Conservation (phyloP, 2,797 vertebrate genomes). For the Spinibarbus caldwelli region DNA sequence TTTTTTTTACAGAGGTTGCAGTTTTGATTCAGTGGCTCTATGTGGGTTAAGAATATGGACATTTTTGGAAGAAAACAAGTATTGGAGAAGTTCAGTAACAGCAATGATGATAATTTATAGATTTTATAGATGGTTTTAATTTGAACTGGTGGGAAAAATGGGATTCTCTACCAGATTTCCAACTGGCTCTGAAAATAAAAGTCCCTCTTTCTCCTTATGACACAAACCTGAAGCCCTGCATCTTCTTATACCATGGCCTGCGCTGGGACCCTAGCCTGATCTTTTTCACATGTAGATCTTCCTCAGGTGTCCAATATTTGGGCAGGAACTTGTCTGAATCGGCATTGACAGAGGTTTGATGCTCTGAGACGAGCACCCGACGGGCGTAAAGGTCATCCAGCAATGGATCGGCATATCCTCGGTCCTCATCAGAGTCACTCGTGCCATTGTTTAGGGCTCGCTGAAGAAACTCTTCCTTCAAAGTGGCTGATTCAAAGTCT, state of each 20-base stretch:
- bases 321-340: slow-evolving; percentile 86
- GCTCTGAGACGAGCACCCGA: slow-evolving; percentile 65
- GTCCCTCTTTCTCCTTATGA: not conserved
- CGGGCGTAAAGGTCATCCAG: slow-evolving; percentile 77
- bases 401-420: slow-evolving; percentile 84
- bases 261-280: slow-evolving; percentile 84
- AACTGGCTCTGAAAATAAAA: not conserved
- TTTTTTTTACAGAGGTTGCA: not conserved
- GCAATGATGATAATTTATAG: not conserved
- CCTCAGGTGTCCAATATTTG: slow-evolving; percentile 85
- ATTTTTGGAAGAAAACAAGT: not conserved
- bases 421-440: slow-evolving; percentile 71
- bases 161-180: not conserved
- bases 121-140: not conserved
- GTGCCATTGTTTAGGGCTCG: slow-evolving; percentile 73
- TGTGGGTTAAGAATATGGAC: not conserved
- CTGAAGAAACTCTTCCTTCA: slow-evolving; percentile 72
- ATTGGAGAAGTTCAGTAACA: not conserved
- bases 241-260: slow-evolving; percentile 93
- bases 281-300: slow-evolving; percentile 81
- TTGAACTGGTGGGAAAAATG: not conserved
- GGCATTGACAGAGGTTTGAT: slow-evolving; percentile 72
- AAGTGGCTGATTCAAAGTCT: slow-evolving; percentile 38
- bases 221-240: slow-evolving; percentile 93
- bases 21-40: not conserved